Conservation (phyloP, 2,113 vertebrate genomes). For the Uria lomvia region DNA sequence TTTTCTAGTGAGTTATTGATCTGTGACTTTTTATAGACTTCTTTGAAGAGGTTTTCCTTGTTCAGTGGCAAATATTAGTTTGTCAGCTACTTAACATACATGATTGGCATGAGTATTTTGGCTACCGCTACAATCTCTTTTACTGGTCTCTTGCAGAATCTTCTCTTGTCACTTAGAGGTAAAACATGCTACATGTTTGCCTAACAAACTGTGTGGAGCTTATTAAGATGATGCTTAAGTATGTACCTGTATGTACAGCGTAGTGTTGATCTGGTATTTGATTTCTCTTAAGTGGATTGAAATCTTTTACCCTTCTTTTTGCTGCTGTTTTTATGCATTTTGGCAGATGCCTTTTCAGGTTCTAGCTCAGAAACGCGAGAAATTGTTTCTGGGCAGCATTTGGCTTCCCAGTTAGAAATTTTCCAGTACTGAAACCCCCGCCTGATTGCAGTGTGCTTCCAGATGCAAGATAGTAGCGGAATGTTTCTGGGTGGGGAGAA, state of each 20-base stretch:
- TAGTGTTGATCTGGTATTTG: background rate
- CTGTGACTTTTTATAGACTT: background rate
- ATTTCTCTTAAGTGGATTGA: background rate
- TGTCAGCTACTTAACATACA: background rate
- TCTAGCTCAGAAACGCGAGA: background rate
- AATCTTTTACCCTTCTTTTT: background rate
- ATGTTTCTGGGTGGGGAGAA: background rate
- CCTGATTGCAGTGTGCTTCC: background rate
- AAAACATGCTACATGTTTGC: background rate
- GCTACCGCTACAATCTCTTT: background rate
- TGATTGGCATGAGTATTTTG: background rate
- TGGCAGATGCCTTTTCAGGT: background rate
- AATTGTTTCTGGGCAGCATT: background rate
- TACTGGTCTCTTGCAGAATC: background rate
- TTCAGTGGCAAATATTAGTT: background rate
- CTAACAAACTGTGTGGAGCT: background rate
- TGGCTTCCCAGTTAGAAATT: background rate
- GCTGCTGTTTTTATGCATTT: background rate
- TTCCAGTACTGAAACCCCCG: background rate
- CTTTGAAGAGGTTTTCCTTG: background rate
- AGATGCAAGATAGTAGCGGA: background rate
- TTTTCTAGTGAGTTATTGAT: background rate
- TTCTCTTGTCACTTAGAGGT: background rate
- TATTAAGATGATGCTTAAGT: background rate
- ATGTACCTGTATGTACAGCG: rapidly evolving